Evolutionary conservation across 2,797 vertebrate species (phyloP), one percentile per base, ranked within the genome.

Genomic region (Lycodopsis pacificus): DNA sequence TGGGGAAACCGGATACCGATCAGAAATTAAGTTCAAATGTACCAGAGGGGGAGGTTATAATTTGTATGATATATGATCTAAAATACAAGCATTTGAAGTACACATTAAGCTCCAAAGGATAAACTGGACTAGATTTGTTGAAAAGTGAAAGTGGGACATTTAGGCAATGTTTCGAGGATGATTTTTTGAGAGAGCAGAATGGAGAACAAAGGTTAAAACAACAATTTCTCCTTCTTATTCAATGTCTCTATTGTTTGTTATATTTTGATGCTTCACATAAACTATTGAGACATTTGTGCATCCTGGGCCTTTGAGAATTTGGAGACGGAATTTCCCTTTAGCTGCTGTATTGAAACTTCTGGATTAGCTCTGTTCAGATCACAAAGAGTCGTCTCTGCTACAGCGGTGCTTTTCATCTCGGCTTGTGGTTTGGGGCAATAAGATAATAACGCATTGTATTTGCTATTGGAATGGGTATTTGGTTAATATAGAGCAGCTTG

Each of bases 401-500:
- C 32, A 57, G 27, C 42, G 27, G 5, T 48, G 13, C 64, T 75
- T 75, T 82, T 82, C 19, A 75, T 70, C 66, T 69, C 4, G n/a
- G 61, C 48, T 65, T 85, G 77, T 83, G 82, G 81, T 85, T 68
- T 70, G 27, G 38, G 15, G 69, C 64, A 71, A 49, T 77, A 12
- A 82, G 66, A 89, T 78, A 77, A 76, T 76, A 83, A 75, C 34
- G 65, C 61, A 77, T 85, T 72, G 56, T 88, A 54, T 87, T 80
- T 84, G 75, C 59, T 61, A 7, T 64, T 79, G 72, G 61, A 87
- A 59, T 2, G n/a, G 53, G 71, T 70, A 69, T 72, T 76, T 58
- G 65, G 46, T 82, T 73, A 73, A 78, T 80, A 68, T 27, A 59
- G 51, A 82, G 68, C 66, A 77, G 79, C 76, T 76, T 93, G 80